Conservation (phyloP, 2,888 invertebrate species). For the Pasiphila rectangulata region DNA sequence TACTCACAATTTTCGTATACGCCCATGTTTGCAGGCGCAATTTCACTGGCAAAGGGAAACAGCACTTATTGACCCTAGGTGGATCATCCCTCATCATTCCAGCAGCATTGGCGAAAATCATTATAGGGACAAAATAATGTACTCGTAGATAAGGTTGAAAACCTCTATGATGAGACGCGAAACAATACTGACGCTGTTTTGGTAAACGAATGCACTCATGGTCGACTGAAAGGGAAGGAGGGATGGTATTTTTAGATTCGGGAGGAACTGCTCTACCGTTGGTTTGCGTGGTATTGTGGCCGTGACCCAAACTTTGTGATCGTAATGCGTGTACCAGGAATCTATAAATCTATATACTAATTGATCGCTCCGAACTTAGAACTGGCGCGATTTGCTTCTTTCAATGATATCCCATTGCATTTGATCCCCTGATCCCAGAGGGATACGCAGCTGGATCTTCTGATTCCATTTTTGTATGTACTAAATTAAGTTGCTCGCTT, state of each 20-base stretch:
- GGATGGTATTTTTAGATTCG: slow-evolving; percentile 19
- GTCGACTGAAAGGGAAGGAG: slow-evolving; percentile 12
- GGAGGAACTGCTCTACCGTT: slow-evolving; percentile 3
- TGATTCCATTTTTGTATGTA: too few relatives aligned
- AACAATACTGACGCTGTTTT: slow-evolving; percentile 11
- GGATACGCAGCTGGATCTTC: too few relatives aligned
- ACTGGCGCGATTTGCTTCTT: too few relatives aligned
- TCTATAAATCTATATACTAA: too few relatives aligned
- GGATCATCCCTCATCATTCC: slow-evolving; percentile 21
- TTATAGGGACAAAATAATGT: neutral
- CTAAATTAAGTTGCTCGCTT: too few relatives aligned
- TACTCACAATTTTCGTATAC: slow-evolving; percentile 21
- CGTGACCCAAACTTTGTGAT: neutral
- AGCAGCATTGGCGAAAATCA: slow-evolving; percentile 22
- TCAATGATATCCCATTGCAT: too few relatives aligned
- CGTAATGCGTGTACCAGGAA: neutral
- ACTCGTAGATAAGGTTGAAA: slow-evolving; percentile 7
- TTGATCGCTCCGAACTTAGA: too few relatives aligned
- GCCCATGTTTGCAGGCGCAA: slow-evolving; percentile 16
- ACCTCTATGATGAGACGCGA: slow-evolving; percentile 6
- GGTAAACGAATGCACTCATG: slow-evolving; percentile 7
- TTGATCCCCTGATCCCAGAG: too few relatives aligned
- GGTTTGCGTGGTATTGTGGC: slow-evolving; percentile 6
- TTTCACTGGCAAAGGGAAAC: slow-evolving; percentile 7
- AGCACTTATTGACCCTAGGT: slow-evolving; percentile 19